Base-by-base conservation (phyloP, 2,113 vertebrate species). In the Nothoprocta perdicaria region DNA sequence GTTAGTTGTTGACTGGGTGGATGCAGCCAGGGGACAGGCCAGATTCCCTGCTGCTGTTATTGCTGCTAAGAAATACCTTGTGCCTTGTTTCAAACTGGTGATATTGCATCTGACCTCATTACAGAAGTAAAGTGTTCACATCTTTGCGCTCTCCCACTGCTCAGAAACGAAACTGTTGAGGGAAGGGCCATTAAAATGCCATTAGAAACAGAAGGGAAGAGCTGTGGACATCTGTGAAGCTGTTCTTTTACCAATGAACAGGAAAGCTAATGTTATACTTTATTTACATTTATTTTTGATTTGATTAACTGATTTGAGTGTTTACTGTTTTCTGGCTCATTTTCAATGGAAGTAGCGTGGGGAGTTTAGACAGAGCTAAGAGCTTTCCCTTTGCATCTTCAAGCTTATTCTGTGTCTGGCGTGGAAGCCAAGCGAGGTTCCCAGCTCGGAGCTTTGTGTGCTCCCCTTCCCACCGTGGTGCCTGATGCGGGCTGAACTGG, bases 141-240 rank as follows among this genome's bases (percentile, higher is more conserved):
- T 74, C 89, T 91, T 65, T 80, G 87, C 48, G 72, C 72, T 61
- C 62, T 84, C 92, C 92, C 53, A 82, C 83, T 65, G 77, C 79
- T 94, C 53, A 62, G 58, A 89, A 85, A 76, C 86, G 89, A 87
- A 95, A 62, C 80, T 60, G 38, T 43, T 65, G 80, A 75, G 71
- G 50, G 33, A 86, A 84, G 80, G 85, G 52, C 68, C 81, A 86
- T 92, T 93, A 80, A 95, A 92, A 90, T 84, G 78, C 50, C 69
- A 86, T 92, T 90, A 93, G 88, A 69, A 93, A 68, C 90, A 83
- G 79, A 43, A 69, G 69, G 76, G 19, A 41, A 61, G 68, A 58
- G 50, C 73, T 80, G 43, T 55, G 11, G 35, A 63, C 41, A 72
- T 60, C 68, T 67, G 52, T 72, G 67, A 87, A 69, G 48, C 10